Percentiles rank a stretch among this genome's conserved stretches.
Conservation (phyloP, 2,888 invertebrate genomes). For the Tridacna gigas region DNA sequence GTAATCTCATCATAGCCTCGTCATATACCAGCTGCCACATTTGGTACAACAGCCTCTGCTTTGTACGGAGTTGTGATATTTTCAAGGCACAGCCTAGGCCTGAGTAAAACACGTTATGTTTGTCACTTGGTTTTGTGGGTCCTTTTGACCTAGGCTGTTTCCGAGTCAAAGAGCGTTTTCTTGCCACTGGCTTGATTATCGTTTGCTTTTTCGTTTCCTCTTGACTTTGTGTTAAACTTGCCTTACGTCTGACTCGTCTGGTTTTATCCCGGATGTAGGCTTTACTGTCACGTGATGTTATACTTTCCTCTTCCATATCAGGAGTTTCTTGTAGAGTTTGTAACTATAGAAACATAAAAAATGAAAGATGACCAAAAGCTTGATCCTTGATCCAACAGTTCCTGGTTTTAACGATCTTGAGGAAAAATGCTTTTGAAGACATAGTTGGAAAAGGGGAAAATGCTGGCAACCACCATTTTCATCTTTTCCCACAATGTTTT, state of each 20-base stretch:
- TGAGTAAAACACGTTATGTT: slow-evolving; percentile 11
- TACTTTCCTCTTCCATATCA: neutral
- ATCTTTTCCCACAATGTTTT: no score
- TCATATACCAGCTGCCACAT: slow-evolving; percentile 54
- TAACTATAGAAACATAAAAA: neutral
- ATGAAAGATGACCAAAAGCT: no score
- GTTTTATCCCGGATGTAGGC: slow-evolving; percentile 20
- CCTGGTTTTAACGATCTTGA: no score
- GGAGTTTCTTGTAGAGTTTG: neutral
- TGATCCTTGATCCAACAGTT: no score
- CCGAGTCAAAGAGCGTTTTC: slow-evolving; percentile 9
- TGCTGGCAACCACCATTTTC: no score
- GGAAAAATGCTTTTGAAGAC: no score
- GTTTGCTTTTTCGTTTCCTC: neutral
- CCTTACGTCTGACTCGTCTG: slow-evolving; percentile 10
- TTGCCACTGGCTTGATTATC: slow-evolving; percentile 2
- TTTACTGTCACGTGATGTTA: slow-evolving; percentile 12
- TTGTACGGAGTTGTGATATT: slow-evolving; percentile 42
- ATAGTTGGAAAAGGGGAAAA: no score
- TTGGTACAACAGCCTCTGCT: slow-evolving; percentile 44
- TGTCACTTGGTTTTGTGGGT: neutral
- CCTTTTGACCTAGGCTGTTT: neutral
- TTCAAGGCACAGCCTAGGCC: slow-evolving; percentile 46
- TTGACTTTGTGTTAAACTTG: slow-evolving; percentile 10
- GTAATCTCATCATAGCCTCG: slow-evolving; percentile 34